These are phyloP conservation scores for Napeogenes sylphis DNA, from an alignment of 2,888 invertebrate genomes.

Conservation along the genomic window DNA sequence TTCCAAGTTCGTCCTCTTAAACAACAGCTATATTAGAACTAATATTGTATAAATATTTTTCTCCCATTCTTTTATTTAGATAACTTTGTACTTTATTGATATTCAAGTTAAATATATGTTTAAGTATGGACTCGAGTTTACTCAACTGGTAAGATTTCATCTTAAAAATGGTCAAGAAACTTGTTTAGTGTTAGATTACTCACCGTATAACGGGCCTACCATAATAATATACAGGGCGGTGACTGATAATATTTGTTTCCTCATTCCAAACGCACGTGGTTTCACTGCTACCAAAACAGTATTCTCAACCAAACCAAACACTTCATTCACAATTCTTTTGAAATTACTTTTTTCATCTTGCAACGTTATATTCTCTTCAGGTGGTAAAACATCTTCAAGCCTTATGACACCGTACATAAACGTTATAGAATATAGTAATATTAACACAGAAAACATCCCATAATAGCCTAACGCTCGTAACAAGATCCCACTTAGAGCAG, in stretches of 20 bases:
- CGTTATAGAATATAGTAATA: slow-evolving; percentile 52
- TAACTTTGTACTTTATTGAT: neutral
- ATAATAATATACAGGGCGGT: slow-evolving; percentile 62
- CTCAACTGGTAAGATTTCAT: neutral
- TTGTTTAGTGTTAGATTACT: slow-evolving; percentile 35
- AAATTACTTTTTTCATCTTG: slow-evolving; percentile 36
- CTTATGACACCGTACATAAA: slow-evolving; percentile 60
- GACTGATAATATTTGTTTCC: slow-evolving; percentile 61
- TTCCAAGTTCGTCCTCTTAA: slow-evolving; percentile 16
- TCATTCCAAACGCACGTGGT: slow-evolving; percentile 52
- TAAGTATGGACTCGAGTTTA: neutral
- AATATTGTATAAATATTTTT: neutral
- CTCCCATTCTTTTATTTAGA: neutral
- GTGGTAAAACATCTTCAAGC: slow-evolving; percentile 56
- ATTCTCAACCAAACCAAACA: slow-evolving; percentile 57
- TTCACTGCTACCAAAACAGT: slow-evolving; percentile 63
- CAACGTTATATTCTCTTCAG: slow-evolving; percentile 30
- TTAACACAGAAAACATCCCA: slow-evolving; percentile 63
- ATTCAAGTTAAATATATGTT: neutral
- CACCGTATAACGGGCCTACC: slow-evolving; percentile 73
- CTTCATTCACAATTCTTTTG: slow-evolving; percentile 45
- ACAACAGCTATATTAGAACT: slow-evolving; percentile 14
- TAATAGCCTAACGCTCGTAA: slow-evolving; percentile 66
- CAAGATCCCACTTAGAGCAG: slow-evolving; percentile 72
- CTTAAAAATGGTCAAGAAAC: slow-evolving; percentile 4